phyloP scores from a whole-genome alignment of 2,797 vertebrate species.

The Sebastes dallii region DNA sequence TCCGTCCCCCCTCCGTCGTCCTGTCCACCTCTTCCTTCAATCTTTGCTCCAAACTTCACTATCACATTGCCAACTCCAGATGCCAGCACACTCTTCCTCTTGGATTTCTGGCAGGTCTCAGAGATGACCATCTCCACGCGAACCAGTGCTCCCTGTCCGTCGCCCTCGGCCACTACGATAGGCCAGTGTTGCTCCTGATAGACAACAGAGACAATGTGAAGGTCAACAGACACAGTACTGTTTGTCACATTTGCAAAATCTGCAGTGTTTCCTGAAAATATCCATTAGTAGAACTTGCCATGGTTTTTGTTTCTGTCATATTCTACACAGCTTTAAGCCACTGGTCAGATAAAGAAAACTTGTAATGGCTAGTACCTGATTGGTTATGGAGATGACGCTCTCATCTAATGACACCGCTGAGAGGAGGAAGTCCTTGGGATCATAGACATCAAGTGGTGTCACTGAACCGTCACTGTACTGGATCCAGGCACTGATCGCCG shows the following conservation, averaged over 20 bases:
- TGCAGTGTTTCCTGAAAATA: not conserved
- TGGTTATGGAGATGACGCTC: constrained; percentile 87
- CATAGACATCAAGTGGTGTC: constrained; percentile 94
- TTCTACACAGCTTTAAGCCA: not conserved
- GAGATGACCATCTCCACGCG: constrained; percentile 95
- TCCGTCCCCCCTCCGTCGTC: constrained; percentile 77
- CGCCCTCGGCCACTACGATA: constrained; percentile 87
- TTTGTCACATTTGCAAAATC: not conserved
- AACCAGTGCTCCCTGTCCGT: constrained; percentile 91
- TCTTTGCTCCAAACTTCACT: constrained; percentile 88
- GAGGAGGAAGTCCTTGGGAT: constrained; percentile 92
- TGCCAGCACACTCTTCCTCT: constrained; percentile 92
- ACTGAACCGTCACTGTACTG: constrained; percentile 95
- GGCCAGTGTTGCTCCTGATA: constrained; percentile 89
- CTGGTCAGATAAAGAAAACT: not conserved
- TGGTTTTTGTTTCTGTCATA: not conserved
- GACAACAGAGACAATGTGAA: not conserved
- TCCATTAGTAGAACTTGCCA: not conserved
- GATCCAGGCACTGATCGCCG: constrained; percentile 91
- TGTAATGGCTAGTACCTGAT: constrained; percentile 69
- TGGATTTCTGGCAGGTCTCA: constrained; percentile 95
- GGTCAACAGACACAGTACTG: not conserved
- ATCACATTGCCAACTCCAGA: constrained; percentile 88
- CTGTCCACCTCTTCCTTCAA: constrained; percentile 74
- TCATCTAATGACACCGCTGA: constrained; percentile 90